Conservation (phyloP, 2,888 invertebrate genomes). For the Malthinus flaveolus region DNA sequence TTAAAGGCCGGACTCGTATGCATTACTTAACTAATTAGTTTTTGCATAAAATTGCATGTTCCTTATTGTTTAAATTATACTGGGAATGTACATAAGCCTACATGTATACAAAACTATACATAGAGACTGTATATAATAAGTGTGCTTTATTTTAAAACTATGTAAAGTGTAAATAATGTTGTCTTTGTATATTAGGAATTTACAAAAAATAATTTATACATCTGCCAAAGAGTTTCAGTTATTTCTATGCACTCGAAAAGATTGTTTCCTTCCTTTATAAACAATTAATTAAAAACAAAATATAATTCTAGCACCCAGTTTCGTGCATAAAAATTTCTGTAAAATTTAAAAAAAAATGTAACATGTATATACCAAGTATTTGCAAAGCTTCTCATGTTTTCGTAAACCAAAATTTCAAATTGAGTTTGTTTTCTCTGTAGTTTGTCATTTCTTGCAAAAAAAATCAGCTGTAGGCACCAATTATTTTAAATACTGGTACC, state of each 20-base stretch:
- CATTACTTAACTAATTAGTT: conserved; percentile 1
- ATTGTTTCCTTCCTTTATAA: background rate
- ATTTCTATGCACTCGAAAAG: conserved; percentile 21
- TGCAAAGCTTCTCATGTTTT: conserved; percentile 19
- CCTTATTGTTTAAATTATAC: conserved; percentile 25
- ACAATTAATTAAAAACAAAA: no score
- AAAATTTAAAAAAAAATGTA: conserved; percentile 4
- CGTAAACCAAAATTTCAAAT: conserved; percentile 10
- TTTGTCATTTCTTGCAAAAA: background rate
- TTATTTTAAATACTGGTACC: conserved; percentile 25
- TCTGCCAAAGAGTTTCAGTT: conserved; percentile 29
- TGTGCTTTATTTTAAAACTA: conserved; percentile 23
- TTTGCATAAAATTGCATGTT: conserved; percentile 18
- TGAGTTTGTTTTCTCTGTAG: background rate
- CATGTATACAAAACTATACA: conserved; percentile 23
- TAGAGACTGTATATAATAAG: conserved; percentile 19
- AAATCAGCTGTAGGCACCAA: conserved; percentile 13
- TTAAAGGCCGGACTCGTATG: background rate
- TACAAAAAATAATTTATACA: conserved; percentile 27
- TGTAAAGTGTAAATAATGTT: conserved; percentile 34
- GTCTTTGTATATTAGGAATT: conserved; percentile 25
- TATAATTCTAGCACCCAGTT: background rate
- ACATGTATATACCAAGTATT: conserved; percentile 16
- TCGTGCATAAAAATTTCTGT: conserved; percentile 15
- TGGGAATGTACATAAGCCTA: conserved; percentile 28